phyloP scores from a whole-genome alignment of 2,797 vertebrate genomes.

The Muraenolepis orangiensis region DNA sequence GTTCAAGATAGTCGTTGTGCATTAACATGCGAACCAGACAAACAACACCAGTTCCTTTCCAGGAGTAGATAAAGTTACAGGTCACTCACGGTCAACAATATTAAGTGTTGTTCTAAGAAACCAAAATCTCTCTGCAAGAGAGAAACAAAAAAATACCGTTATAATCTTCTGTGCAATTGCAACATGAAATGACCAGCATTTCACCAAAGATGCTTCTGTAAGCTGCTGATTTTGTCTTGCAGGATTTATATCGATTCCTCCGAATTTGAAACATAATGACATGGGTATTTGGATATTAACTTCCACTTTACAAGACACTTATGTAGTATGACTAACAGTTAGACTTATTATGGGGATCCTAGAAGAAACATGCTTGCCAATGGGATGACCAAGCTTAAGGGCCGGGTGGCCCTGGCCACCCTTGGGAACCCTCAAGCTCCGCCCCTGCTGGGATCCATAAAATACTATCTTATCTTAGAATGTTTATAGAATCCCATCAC shows the following conservation, averaged over 20 bases:
- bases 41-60: conserved; percentile 17
- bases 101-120: background rate
- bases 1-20: conserved; percentile 49
- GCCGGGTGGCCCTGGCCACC: no score
- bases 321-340: background rate
- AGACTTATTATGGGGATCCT: background rate
- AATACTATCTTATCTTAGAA: no score
- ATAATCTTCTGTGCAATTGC: background rate
- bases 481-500: no score
- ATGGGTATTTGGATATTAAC: no score
- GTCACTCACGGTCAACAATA: background rate
- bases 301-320: no score
- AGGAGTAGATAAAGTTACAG: background rate
- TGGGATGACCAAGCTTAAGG: no score
- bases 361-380: no score
- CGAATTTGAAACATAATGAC: no score
- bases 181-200: background rate
- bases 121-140: no score
- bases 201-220: background rate
- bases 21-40: conserved; percentile 48
- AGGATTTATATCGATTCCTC: background rate
- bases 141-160: background rate
- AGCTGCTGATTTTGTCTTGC: background rate
- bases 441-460: background rate
- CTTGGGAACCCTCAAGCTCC: no score